Base-by-base conservation (phyloP, 2,113 vertebrate species). In the Grallaria varia region DNA sequence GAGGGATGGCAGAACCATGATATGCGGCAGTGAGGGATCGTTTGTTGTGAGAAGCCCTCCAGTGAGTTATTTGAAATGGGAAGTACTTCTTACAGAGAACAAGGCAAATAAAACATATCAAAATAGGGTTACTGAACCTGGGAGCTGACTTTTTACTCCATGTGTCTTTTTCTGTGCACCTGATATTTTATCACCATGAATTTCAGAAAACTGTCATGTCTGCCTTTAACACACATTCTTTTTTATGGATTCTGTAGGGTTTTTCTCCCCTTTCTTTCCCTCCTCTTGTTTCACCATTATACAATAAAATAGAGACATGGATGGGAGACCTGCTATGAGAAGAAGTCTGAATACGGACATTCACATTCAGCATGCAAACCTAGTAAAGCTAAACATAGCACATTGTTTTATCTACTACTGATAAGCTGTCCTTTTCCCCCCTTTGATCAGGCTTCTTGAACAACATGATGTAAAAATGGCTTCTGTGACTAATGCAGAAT, bases 1-100 rank as follows among this genome's bases (percentile, higher is more conserved):
- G 28, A 40, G 7, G 0, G 2, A 78, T 16, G 30, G n/a, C 15
- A 67, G 8, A 5, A 22, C 33, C 2, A 1, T 22, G 23, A 2
- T 21, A 30, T 42, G 8, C 2, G 8, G 9, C 5, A 6, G 5
- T 14, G 15, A 0, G 0, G 4, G 12, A 18, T 22, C 55, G 7
- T 53, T 75, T 3, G 0, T 35, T 12, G 45, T 13, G 5, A 77
- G n/a, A 84, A 86, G 55, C 11, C 1, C 35, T 55, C 5, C 12
- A 55, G 28, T n/a, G n/a, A 66, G 6, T 45, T 78, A 35, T 25
- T 44, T 3, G 23, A 16, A 77, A 69, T 1, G 0, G 5, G 16
- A 76, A 84, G 12, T 44, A 27, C 10, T 73, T 76, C 20, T 39
- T 74, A 40, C 4, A 19, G 21, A 28, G 1, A 18, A 33, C 6